Percentiles rank a stretch among this genome's conserved stretches.
Conservation (phyloP, 1,140 invertebrate species). For the Chironomus striatipennis region DNA sequence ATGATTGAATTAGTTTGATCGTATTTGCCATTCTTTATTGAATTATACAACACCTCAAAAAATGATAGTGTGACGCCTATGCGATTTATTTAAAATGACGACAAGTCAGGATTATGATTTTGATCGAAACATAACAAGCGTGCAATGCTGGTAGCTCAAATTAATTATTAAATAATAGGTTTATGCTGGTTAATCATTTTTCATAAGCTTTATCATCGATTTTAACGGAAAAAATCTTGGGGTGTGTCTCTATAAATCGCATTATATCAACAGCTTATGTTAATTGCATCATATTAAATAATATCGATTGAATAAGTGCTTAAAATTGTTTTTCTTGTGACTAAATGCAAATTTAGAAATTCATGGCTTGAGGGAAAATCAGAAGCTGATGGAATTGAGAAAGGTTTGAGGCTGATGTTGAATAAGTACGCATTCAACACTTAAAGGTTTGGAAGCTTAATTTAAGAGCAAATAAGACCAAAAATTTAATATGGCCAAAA, state of each 20-base stretch:
- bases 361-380: too few species aligned
- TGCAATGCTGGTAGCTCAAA: not conserved
- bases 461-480: too few species aligned
- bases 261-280: not conserved
- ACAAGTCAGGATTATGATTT: not conserved
- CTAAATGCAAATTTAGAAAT: not conserved
- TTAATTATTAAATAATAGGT: constrained; percentile 3
- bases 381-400: too few species aligned
- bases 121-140: constrained; percentile 12
- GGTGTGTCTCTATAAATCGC: not conserved
- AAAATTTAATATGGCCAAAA: too few species aligned
- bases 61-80: not conserved
- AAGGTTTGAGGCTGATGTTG: too few species aligned
- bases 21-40: not conserved
- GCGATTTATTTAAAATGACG: not conserved
- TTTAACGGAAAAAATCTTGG: not conserved
- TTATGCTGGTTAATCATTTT: not conserved
- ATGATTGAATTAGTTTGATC: constrained; percentile 9
- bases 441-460: too few species aligned
- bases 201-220: not conserved
- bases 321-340: not conserved
- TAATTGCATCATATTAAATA: not conserved
- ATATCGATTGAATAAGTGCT: not conserved
- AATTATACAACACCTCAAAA: too few species aligned
- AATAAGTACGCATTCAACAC: too few species aligned